A percentile compares a stretch with the other conserved stretches of the same genome.
Conservation (phyloP, 1,140 invertebrate species). For the Pachyrhynchus sulphureomaculatus region DNA sequence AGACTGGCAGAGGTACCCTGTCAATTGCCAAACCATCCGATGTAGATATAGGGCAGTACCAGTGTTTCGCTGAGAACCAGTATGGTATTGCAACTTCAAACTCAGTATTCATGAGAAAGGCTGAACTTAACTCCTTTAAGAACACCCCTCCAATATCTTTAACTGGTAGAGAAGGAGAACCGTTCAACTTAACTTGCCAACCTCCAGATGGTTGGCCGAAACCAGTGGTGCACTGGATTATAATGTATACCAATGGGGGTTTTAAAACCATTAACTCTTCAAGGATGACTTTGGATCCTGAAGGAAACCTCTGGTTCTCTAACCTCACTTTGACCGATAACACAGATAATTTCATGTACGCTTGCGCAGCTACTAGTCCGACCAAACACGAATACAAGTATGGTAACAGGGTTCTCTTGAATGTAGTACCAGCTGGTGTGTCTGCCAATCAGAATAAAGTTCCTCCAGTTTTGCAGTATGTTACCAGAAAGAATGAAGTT, state of each 20-base stretch:
- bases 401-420: constrained; percentile 77
- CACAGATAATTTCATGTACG: constrained; percentile 80
- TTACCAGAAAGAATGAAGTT: constrained; percentile 81
- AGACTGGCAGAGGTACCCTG: constrained; percentile 87
- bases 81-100: constrained; percentile 94
- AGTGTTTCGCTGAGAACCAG: constrained; percentile 95
- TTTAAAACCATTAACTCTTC: constrained; percentile 90
- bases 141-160: constrained; percentile 63
- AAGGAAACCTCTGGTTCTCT: constrained; percentile 92
- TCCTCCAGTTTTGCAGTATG: constrained; percentile 77
- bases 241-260: constrained; percentile 73
- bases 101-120: constrained; percentile 92
- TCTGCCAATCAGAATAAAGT: constrained; percentile 76
- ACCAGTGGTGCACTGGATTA: constrained; percentile 91
- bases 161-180: constrained; percentile 80
- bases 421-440: constrained; percentile 75
- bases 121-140: constrained; percentile 90
- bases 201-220: constrained; percentile 94
- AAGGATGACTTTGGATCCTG: constrained; percentile 89
- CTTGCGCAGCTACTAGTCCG: constrained; percentile 83
- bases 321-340: constrained; percentile 86
- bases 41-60: constrained; percentile 94
- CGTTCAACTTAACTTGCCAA: constrained; percentile 82
- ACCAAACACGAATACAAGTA: constrained; percentile 90
- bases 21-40: constrained; percentile 85